Percentiles rank a stretch among this genome's conserved stretches.
Conservation (phyloP, 2,888 invertebrate species). For the Chironomus riparius region DNA sequence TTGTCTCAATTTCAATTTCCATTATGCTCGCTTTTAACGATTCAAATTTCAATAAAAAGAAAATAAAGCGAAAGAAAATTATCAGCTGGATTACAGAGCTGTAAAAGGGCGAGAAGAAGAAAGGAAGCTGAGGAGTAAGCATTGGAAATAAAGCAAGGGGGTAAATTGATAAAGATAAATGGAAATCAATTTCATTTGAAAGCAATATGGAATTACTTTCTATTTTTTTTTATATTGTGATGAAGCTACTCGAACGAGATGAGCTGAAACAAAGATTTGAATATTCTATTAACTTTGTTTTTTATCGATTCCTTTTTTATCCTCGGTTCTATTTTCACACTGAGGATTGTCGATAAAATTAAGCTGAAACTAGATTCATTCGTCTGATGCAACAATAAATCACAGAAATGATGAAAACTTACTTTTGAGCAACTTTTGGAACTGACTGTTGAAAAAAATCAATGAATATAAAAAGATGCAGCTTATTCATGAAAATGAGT, state of each 20-base stretch:
- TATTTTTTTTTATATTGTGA: not conserved
- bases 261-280: constrained; percentile 7
- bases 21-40: too few species aligned
- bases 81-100: constrained; percentile 19
- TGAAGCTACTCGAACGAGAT: not conserved
- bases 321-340: too few species aligned
- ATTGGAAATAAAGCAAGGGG: not conserved
- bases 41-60: too few species aligned
- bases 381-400: not conserved
- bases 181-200: constrained; percentile 22
- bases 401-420: not conserved
- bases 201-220: constrained; percentile 22
- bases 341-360: not conserved
- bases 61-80: not conserved
- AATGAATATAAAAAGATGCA: not conserved
- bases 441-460: not conserved
- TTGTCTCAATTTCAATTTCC: too few species aligned
- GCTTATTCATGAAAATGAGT: too few species aligned
- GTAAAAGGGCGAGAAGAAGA: not conserved
- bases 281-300: constrained; percentile 24
- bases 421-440: not conserved
- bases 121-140: not conserved
- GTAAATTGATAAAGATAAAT: constrained; percentile 23
- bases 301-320: not conserved
- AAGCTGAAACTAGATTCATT: not conserved